A percentile compares a stretch with the other conserved stretches of the same genome.
These are phyloP conservation scores for Papilio aristodemus DNA, from an alignment of 1,140 invertebrate species.

Conservation along the genomic window DNA sequence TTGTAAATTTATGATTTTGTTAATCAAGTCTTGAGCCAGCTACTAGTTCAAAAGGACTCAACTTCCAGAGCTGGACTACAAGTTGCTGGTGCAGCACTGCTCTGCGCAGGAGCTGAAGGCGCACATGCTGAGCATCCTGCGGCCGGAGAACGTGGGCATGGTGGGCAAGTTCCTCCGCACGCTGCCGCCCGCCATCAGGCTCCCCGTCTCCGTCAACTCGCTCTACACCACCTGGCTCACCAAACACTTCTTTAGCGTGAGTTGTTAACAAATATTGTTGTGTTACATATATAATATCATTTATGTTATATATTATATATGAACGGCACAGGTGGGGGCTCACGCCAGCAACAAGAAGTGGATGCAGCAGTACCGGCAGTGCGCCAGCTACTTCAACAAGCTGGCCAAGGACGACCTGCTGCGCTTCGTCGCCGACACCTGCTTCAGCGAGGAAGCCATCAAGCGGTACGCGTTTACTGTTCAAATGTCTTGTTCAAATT, in stretches of 20 bases:
- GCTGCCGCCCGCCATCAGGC: slow-evolving; percentile 54
- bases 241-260: slow-evolving; percentile 66
- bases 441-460: slow-evolving; percentile 59
- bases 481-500: slow-evolving; percentile 9
- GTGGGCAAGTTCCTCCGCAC: slow-evolving; percentile 62
- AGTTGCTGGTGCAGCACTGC: slow-evolving; percentile 54
- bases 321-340: slow-evolving; percentile 28
- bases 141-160: slow-evolving; percentile 59
- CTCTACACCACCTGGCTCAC: slow-evolving; percentile 67
- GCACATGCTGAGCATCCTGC: slow-evolving; percentile 50
- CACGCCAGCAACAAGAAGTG: slow-evolving; percentile 62
- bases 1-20: too few species aligned
- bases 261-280: too few species aligned
- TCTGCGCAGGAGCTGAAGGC: slow-evolving; percentile 39
- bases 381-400: slow-evolving; percentile 73
- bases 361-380: slow-evolving; percentile 75
- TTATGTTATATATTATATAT: slow-evolving; percentile 13
- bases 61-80: slow-evolving; percentile 65
- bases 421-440: slow-evolving; percentile 55
- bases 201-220: slow-evolving; percentile 50
- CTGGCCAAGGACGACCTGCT: slow-evolving; percentile 63
- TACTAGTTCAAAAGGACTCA: not conserved
- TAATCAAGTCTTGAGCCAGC: not conserved
- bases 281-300: too few species aligned
- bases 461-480: slow-evolving; percentile 41